Percentiles rank a stretch among this genome's conserved stretches.
Conservation (phyloP, 2,113 vertebrate species). For the Nerophis ophidion region DNA sequence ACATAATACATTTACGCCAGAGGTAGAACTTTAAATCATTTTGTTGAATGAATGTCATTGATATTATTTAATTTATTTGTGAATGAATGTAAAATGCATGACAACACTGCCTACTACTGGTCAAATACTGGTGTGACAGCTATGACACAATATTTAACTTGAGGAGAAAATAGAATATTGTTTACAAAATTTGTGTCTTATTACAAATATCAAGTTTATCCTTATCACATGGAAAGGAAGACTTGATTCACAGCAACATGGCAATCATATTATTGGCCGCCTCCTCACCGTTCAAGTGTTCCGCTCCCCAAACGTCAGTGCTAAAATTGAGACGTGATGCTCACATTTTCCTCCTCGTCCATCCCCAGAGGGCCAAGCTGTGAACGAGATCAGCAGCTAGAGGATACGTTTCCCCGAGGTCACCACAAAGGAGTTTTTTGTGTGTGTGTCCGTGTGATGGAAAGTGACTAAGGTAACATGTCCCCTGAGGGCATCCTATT, state of each 20-base stretch:
- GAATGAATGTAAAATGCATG: constrained; percentile 35
- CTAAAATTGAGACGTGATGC: constrained; percentile 27
- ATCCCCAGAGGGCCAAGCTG: constrained; percentile 19
- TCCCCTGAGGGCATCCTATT: constrained; percentile 45
- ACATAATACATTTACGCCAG: not conserved
- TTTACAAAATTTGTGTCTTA: no score
- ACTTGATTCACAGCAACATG: constrained; percentile 1
- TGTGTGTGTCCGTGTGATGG: constrained; percentile 53
- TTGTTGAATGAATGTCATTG: constrained; percentile 45
- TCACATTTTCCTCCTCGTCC: constrained; percentile 30
- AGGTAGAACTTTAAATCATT: not conserved
- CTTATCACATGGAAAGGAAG: constrained; percentile 6
- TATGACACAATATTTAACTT: no score
- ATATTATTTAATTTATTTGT: constrained; percentile 5
- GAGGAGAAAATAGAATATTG: no score
- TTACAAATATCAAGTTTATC: not conserved
- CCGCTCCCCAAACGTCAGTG: not conserved
- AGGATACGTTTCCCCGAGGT: constrained; percentile 40
- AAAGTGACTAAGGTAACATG: constrained; percentile 68
- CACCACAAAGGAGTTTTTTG: constrained; percentile 29
- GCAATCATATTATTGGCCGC: not conserved
- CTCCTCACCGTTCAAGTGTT: not conserved
- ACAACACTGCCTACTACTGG: constrained; percentile 48
- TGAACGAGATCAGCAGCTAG: constrained; percentile 25
- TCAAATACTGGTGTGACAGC: constrained; percentile 3